These are phyloP conservation scores for Tyrannus savana DNA, from an alignment of 2,113 vertebrate genomes.

Conservation along the genomic window DNA sequence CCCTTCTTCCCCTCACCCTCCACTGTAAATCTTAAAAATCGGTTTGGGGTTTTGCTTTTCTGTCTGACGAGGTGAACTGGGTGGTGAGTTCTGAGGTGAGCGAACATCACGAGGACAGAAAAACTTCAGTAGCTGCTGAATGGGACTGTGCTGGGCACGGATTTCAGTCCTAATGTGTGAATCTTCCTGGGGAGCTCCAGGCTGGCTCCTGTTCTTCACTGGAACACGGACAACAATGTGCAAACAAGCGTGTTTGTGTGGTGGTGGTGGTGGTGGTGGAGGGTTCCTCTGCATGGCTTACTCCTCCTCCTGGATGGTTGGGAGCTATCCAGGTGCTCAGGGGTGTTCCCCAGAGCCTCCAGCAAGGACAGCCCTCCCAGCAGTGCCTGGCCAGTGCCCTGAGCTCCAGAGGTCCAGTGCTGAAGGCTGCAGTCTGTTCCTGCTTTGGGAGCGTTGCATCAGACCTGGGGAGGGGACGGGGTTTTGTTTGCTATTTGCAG, in stretches of 20 bases:
- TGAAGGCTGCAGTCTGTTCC: not conserved
- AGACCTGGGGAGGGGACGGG: not conserved
- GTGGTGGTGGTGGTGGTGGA: not conserved
- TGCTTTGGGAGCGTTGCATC: rapidly evolving
- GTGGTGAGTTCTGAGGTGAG: not conserved
- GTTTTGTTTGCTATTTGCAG: not conserved
- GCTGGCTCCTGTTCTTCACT: not conserved
- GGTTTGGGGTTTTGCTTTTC: not conserved
- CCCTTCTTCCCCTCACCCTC: not conserved
- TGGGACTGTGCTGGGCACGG: not conserved
- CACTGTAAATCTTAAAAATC: not conserved
- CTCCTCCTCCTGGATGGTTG: not conserved
- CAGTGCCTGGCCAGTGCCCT: not conserved
- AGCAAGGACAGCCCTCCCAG: not conserved
- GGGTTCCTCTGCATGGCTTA: not conserved
- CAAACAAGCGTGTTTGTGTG: rapidly evolving
- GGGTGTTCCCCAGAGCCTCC: not conserved
- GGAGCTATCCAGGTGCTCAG: not conserved
- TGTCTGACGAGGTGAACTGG: not conserved
- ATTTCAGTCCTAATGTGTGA: not conserved
- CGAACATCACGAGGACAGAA: rapidly evolving
- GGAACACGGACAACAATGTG: rapidly evolving
- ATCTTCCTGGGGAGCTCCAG: not conserved
- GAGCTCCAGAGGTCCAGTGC: not conserved
- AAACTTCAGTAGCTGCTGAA: not conserved